phyloP scores from a whole-genome alignment of 23 tunicate species.

The Styela clava region DNA sequence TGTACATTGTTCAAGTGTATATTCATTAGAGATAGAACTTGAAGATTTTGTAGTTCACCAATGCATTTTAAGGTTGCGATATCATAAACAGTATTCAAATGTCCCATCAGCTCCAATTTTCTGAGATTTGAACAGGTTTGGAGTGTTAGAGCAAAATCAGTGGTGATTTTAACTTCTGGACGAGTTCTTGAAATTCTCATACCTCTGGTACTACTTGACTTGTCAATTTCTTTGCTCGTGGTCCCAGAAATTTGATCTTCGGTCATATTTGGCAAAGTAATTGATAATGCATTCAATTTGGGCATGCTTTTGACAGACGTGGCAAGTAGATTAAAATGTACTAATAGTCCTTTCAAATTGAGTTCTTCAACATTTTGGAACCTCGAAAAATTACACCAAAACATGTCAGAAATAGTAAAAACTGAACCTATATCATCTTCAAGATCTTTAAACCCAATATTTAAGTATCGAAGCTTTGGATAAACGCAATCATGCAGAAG shows the following conservation, averaged over 20 bases:
- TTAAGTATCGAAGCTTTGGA: no score
- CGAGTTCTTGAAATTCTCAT: no score
- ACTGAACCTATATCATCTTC: no score
- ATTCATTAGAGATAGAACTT: neutral
- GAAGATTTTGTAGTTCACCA: neutral
- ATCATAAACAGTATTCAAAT: no score
- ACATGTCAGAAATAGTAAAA: no score
- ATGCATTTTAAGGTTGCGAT: neutral
- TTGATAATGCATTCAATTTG: neutral
- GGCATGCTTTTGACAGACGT: neutral
- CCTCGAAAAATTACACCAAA: no score
- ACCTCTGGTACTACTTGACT: no score
- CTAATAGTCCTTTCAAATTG: neutral
- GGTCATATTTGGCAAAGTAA: neutral
- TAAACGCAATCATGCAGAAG: no score
- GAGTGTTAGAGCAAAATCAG: neutral
- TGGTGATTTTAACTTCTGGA: neutral
- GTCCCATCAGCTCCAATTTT: neutral
- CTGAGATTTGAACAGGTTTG: neutral
- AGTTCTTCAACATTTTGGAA: neutral
- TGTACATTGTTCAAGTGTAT: neutral
- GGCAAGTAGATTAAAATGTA: neutral
- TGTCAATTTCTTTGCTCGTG: no score
- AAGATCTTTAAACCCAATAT: no score
- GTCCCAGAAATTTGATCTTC: no score